phyloP scores from a whole-genome alignment of 2,888 invertebrate genomes.

The Cephus nigrinus region DNA sequence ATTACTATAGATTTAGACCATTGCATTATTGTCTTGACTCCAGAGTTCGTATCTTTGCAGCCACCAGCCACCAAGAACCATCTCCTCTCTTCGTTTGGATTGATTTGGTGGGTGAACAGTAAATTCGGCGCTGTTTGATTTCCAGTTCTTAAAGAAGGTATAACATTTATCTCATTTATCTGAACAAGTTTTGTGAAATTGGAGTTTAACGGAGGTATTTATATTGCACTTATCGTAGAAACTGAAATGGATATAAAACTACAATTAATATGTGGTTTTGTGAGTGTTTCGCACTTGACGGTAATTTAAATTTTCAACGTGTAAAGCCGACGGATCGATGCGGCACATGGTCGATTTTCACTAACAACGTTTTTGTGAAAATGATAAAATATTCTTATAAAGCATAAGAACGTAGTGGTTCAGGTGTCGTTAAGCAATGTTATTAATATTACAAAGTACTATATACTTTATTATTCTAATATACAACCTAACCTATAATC shows the following conservation, averaged over 20 bases:
- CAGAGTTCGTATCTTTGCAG: background rate
- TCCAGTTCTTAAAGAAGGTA: background rate
- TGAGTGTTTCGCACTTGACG: background rate
- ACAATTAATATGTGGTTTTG: background rate
- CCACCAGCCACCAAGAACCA: background rate
- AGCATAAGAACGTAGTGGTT: background rate
- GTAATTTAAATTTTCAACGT: slow-evolving; percentile 3
- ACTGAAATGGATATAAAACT: background rate
- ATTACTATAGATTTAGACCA: background rate
- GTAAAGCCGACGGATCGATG: slow-evolving; percentile 32
- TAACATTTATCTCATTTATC: background rate
- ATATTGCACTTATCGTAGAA: background rate
- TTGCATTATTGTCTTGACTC: background rate
- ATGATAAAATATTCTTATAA: background rate
- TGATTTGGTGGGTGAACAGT: background rate
- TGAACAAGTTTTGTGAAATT: background rate
- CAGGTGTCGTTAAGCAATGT: background rate
- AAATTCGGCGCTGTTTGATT: background rate
- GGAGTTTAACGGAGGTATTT: background rate
- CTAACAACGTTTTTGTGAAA: background rate
- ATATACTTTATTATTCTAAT: background rate
- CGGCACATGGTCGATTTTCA: slow-evolving; percentile 35
- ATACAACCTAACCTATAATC: background rate
- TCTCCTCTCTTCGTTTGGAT: background rate
- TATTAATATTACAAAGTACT: background rate